A percentile compares a stretch with the other conserved stretches of the same genome.
Conservation (phyloP, 2,797 vertebrate species). For the Sciurus carolinensis region DNA sequence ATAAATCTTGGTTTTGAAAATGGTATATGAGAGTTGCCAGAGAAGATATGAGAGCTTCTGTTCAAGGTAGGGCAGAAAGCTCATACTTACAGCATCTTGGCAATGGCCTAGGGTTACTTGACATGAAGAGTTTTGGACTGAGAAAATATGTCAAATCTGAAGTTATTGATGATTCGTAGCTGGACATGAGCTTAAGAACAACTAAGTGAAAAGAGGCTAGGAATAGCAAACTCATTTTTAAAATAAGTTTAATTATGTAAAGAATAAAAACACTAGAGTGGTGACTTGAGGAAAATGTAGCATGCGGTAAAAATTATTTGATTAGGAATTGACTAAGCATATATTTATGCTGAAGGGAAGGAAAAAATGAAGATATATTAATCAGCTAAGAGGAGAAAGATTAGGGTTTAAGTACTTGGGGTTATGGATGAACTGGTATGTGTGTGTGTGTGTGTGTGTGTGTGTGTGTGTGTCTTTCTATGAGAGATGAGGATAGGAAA, state of each 20-base stretch:
- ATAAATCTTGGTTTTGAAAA: slow-evolving; percentile 23
- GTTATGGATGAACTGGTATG: not conserved
- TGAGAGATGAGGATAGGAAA: not conserved
- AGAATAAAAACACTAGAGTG: not conserved
- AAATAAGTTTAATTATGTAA: not conserved
- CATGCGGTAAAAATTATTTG: not conserved
- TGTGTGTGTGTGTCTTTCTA: not conserved
- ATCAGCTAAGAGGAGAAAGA: not conserved
- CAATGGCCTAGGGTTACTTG: no score
- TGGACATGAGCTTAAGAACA: not conserved
- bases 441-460: not conserved
- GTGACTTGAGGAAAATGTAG: not conserved
- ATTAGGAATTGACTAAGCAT: not conserved
- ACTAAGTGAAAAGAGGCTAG: not conserved
- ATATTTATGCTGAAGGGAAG: not conserved
- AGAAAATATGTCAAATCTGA: not conserved
- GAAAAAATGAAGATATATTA: not conserved
- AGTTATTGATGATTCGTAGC: not conserved
- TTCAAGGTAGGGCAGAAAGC: not conserved
- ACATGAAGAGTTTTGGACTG: not conserved
- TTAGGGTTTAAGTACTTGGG: not conserved
- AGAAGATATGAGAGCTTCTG: rapidly evolving
- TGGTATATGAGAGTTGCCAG: not conserved
- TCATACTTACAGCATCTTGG: not conserved
- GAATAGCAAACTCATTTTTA: not conserved